Percentiles rank a stretch among this genome's conserved stretches.
Evolutionary conservation across 1,140 invertebrate genomes (phyloP).

Genomic region (Calosoma granatense): DNA sequence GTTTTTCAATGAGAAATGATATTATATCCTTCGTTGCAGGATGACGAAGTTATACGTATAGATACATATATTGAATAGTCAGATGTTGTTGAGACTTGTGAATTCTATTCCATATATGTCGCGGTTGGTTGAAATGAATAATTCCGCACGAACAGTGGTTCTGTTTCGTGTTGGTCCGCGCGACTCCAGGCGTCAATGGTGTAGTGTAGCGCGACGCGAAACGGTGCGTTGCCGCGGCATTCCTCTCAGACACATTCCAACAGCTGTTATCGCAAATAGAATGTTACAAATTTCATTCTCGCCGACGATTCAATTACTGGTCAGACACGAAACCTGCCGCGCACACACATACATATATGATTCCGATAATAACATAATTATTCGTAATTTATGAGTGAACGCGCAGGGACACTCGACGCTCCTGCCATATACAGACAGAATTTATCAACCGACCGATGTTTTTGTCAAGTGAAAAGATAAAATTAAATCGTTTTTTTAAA

Average conservation of each 20-base stretch:
- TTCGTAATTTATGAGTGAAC: neutral
- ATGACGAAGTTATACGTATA: too few relatives aligned
- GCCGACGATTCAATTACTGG: slow-evolving; percentile 1
- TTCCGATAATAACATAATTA: slow-evolving; percentile 5
- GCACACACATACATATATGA: neutral
- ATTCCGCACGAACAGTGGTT: neutral
- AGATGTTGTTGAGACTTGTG: too few relatives aligned
- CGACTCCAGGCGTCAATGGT: too few relatives aligned
- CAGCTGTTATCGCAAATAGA: slow-evolving; percentile 1
- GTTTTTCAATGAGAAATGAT: too few relatives aligned
- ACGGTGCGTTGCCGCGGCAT: neutral
- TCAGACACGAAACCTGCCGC: neutral
- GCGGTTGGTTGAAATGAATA: neutral
- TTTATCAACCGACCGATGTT: too few relatives aligned
- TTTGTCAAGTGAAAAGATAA: neutral
- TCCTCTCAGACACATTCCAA: neutral
- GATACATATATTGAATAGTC: too few relatives aligned
- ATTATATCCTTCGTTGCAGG: too few relatives aligned
- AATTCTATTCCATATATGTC: neutral
- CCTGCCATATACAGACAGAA: too few relatives aligned
- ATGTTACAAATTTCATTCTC: slow-evolving; percentile 6
- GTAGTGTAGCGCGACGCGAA: neutral
- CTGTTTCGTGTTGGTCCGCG: neutral
- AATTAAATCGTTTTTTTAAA: neutral
- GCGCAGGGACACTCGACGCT: neutral